These are phyloP conservation scores for Megalopta genalis DNA, from an alignment of 1,140 invertebrate genomes.

Conservation along the genomic window DNA sequence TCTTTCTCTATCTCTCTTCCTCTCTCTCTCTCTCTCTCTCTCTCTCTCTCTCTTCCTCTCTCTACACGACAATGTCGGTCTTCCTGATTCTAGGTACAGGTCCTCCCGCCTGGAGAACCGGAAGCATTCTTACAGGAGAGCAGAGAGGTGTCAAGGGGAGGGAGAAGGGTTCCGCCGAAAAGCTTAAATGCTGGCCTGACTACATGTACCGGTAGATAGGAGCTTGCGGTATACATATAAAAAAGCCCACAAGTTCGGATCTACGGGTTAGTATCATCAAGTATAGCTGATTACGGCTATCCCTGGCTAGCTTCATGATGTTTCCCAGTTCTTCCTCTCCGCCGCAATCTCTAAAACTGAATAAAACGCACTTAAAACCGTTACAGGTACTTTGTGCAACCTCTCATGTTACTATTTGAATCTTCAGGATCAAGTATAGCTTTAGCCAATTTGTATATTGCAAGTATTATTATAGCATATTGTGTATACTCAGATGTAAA, in stretches of 20 bases:
- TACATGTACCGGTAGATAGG: constrained; percentile 81
- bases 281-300: constrained; percentile 72
- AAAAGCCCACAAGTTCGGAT: constrained; percentile 81
- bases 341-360: background rate
- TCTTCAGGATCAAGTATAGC: too few relatives aligned
- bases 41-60: too few relatives aligned
- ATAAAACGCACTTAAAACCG: background rate
- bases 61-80: too few relatives aligned
- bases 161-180: constrained; percentile 54
- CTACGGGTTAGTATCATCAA: constrained; percentile 81
- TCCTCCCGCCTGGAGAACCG: constrained; percentile 58
- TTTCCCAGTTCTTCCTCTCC: background rate
- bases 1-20: too few relatives aligned
- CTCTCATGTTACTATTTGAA: too few relatives aligned
- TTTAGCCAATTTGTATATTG: too few relatives aligned
- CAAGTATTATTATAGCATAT: too few relatives aligned
- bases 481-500: too few relatives aligned
- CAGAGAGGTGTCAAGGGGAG: constrained; percentile 32
- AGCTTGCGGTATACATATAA: constrained; percentile 81
- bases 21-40: too few relatives aligned
- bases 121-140: constrained; percentile 44
- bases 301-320: constrained; percentile 34
- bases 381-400: background rate
- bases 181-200: constrained; percentile 79
- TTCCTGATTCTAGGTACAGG: constrained; percentile 24